These are phyloP conservation scores for Leucoptera coffeella DNA, from an alignment of 2,888 invertebrate species.

Conservation along the genomic window DNA sequence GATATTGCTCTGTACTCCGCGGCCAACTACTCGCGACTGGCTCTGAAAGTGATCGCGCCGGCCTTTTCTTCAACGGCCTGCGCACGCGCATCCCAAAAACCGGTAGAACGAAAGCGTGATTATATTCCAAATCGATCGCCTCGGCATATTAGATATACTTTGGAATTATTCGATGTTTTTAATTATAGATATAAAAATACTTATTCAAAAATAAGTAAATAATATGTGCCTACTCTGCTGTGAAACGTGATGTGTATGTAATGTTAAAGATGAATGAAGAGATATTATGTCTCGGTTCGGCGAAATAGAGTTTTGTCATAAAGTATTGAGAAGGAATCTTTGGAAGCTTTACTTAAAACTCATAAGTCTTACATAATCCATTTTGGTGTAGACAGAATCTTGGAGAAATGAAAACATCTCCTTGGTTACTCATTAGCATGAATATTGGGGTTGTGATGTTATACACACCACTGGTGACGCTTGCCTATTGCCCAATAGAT, in stretches of 20 bases:
- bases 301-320: too few species aligned
- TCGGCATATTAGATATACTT: constrained; percentile 1
- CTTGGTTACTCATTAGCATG: too few species aligned
- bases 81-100: constrained; percentile 28
- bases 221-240: background rate
- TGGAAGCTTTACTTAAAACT: too few species aligned
- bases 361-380: too few species aligned
- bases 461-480: too few species aligned
- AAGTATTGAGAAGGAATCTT: too few species aligned
- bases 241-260: background rate
- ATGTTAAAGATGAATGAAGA: background rate
- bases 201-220: background rate
- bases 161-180: background rate
- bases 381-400: too few species aligned
- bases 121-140: too few species aligned
- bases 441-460: too few species aligned
- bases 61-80: constrained; percentile 40
- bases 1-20: constrained; percentile 37
- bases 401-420: too few species aligned
- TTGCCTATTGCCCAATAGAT: too few species aligned
- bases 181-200: background rate
- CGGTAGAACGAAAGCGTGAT: constrained; percentile 34
- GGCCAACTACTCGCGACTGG: constrained; percentile 44
- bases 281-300: background rate
- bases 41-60: constrained; percentile 26